Evolutionary conservation across 1,140 invertebrate genomes (phyloP), one percentile per base, ranked within the genome.

Genomic region (Cydia splendana): DNA sequence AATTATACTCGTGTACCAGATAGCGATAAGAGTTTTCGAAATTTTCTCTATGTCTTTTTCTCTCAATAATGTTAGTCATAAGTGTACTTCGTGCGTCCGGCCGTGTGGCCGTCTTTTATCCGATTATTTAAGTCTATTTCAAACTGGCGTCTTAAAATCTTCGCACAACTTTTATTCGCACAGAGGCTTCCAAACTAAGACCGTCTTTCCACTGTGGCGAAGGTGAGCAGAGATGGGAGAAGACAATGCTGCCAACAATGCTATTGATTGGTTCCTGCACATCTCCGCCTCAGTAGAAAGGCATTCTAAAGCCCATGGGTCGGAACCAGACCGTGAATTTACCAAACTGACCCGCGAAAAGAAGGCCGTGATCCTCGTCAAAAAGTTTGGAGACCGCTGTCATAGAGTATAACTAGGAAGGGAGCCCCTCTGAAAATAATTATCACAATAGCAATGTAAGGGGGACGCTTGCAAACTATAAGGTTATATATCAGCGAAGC

Each of bases 21-120:
- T 91, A 88, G 85, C 77, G 65, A 79, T 89, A 91, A 90, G 87
- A 82, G 75, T 88, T 91, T 91, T 91, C 86, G 77, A 90, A 92
- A 82, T 82, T 91, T 91, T 91, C 91, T 91, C 90, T 90, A 86
- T 85, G 85, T 91, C 89, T 87, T 85, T 84, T 87, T 91, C 89
- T 92, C 89, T 91, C 87, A 84, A 88, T 88, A 82, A 48, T 86
- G 85, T 89, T 90, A 91, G 87, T 90, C 67, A 75, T 90, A 92
- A 90, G 88, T 77, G 82, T 88, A 85, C 81, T 62, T 80, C 78
- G 80, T 82, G 80, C 78, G 80, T 78, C 65, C 67, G 24, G 24
- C 75, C 65, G 74, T 76, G 76, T 71, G 34, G 53, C 57, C 53
- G 74, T 20, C 38, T 42, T 75, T 30, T 75, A 53, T 12, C 3